Conservation (phyloP, 1,140 invertebrate genomes). For the Cyclargus thomasi region DNA sequence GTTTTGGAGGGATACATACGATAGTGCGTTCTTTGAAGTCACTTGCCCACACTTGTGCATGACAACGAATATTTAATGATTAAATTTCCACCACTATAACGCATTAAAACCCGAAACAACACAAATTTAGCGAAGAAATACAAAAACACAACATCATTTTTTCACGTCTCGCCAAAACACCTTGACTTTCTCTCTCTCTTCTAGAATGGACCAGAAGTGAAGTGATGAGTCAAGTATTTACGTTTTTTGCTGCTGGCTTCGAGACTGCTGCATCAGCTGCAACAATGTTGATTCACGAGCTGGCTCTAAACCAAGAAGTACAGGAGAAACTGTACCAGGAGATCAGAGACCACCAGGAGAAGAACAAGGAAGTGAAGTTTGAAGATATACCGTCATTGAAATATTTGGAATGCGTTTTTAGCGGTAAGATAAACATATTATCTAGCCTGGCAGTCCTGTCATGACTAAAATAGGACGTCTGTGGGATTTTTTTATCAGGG, state of each 20-base stretch:
- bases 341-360: conserved; percentile 59
- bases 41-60: too few species aligned
- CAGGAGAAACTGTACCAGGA: conserved; percentile 77
- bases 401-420: conserved; percentile 65
- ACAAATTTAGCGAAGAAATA: too few species aligned
- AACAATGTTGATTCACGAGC: conserved; percentile 57
- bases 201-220: conserved; percentile 57
- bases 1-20: too few species aligned
- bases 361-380: conserved; percentile 51
- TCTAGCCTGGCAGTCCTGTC: too few species aligned
- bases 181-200: not conserved
- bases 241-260: conserved; percentile 75
- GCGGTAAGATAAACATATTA: conserved; percentile 43
- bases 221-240: conserved; percentile 65
- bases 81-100: too few species aligned
- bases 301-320: conserved; percentile 75
- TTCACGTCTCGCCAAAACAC: too few species aligned
- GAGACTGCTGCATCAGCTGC: conserved; percentile 64
- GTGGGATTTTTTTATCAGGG: too few species aligned
- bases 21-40: too few species aligned
- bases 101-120: too few species aligned
- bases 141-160: too few species aligned
- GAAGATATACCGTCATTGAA: conserved; percentile 63
- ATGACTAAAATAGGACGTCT: too few species aligned
- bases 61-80: too few species aligned